These are phyloP conservation scores for Dysmachus trigonus DNA, from an alignment of 2,888 invertebrate genomes.

Conservation along the genomic window DNA sequence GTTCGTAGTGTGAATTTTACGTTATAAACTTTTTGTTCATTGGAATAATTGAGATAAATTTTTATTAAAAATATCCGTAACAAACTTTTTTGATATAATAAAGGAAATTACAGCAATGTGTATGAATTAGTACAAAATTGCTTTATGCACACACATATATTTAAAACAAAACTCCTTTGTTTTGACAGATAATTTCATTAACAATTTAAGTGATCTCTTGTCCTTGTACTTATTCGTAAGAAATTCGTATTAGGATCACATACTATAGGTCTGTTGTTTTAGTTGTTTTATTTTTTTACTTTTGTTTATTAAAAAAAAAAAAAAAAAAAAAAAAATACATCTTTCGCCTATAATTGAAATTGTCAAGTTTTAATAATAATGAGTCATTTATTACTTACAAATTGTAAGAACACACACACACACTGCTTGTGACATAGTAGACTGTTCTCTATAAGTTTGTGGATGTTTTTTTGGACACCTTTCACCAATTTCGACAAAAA, in stretches of 20 bases:
- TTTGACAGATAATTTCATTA: not conserved
- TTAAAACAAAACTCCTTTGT: not conserved
- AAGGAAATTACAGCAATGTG: not conserved
- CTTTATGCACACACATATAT: constrained; percentile 46
- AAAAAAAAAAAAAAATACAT: not conserved
- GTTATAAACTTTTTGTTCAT: not conserved
- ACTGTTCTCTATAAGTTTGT: no score
- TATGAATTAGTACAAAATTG: constrained; percentile 6
- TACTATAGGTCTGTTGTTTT: not conserved
- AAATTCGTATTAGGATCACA: not conserved
- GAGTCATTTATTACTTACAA: not conserved
- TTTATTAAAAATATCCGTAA: not conserved
- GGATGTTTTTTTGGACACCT: no score
- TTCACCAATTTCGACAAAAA: no score
- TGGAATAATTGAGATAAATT: not conserved
- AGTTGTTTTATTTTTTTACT: not conserved
- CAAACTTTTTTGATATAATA: constrained; percentile 9
- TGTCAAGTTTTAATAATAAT: not conserved
- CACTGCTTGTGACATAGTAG: no score
- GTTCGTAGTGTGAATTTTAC: not conserved
- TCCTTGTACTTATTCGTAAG: not conserved
- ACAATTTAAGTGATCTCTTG: not conserved
- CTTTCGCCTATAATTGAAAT: not conserved
- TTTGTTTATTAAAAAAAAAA: no score
- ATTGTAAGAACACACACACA: no score